Evolutionary conservation across 2,797 vertebrate species (phyloP), one percentile per base, ranked within the genome.

Genomic region (Huso huso): DNA sequence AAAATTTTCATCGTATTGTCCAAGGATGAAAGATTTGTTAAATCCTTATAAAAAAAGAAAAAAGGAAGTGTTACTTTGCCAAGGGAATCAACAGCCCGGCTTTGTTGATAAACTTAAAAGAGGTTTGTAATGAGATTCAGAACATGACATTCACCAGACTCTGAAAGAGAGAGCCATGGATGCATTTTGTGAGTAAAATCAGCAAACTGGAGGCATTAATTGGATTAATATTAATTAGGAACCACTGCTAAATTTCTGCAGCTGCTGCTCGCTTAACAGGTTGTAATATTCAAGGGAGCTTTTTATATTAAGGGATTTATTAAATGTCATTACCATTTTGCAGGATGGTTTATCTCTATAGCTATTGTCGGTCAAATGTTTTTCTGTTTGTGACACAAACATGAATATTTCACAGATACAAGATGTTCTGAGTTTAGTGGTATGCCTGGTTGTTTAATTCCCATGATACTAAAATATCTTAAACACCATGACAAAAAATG

Each of bases 201-300:
- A 12, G 55, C 9, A 58, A 58, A 8, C 55, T 58, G 11, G 55
- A 58, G 13, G 55, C 55, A 58, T 11, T 58, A 58, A 58, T 58
- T 9, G 55, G 55, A 58, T 58, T 11, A 58, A n/a, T 53, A 12
- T 58, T 58, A 58, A 58, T 58, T 58, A 58, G 55, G 13, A 58
- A 58, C 9, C 55, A 58, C 11, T 58, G 55, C 55, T 58, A 58
- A 58, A 58, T 58, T 58, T 58, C 23, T 58, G 55, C 55, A 58
- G 55, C 55, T 58, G 55, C 11, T 58, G 55, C 55, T 58, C 13
- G 55, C 11, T 58, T 58, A 58, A 58, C 55, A 7, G 1, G 55
- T 58, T 11, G 13, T 13, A 58, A 58, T 58, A 58, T 58, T 58
- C 55, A 11, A 58, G 55, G 55, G 55, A n/a, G 55, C 55, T 58